A percentile compares a stretch with the other conserved stretches of the same genome.
These are phyloP conservation scores for Mizuhopecten yessoensis DNA, from an alignment of 1,140 invertebrate species.

Conservation along the genomic window DNA sequence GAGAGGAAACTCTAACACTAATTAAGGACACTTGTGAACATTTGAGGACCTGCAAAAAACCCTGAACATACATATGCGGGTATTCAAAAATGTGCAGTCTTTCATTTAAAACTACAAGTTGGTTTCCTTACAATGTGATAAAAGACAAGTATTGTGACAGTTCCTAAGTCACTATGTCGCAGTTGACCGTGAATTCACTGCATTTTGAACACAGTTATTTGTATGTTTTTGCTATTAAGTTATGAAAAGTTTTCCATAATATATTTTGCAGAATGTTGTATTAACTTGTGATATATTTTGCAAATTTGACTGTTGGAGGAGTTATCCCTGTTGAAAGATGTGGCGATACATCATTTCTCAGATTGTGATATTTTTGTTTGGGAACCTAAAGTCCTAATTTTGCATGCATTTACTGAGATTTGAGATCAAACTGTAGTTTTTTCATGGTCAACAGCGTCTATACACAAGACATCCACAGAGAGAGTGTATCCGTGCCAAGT, in stretches of 20 bases:
- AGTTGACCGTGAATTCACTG: conserved; percentile 33
- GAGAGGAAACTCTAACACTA: neutral
- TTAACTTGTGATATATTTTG: neutral
- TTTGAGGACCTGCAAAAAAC: neutral
- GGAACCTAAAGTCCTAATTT: neutral
- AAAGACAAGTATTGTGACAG: neutral
- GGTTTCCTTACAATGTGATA: neutral
- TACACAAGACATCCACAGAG: conserved; percentile 15
- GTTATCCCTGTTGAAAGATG: neutral
- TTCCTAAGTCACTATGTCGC: neutral
- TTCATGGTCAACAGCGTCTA: conserved; percentile 23
- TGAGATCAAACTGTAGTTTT: neutral
- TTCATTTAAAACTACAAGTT: neutral
- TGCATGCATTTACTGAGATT: conserved; percentile 16
- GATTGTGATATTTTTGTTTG: neutral
- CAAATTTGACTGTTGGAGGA: neutral
- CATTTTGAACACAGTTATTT: conserved; percentile 13
- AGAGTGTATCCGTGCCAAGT: conserved; percentile 31
- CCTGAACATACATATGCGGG: neutral
- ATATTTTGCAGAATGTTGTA: conserved; percentile 30
- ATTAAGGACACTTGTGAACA: neutral
- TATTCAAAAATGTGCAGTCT: neutral
- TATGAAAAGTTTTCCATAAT: conserved; percentile 28
- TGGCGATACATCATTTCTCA: neutral
- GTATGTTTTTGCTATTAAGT: conserved; percentile 29